Evolutionary conservation across 2,797 vertebrate genomes (phyloP).

Genomic region (Tadarida brasiliensis): DNA sequence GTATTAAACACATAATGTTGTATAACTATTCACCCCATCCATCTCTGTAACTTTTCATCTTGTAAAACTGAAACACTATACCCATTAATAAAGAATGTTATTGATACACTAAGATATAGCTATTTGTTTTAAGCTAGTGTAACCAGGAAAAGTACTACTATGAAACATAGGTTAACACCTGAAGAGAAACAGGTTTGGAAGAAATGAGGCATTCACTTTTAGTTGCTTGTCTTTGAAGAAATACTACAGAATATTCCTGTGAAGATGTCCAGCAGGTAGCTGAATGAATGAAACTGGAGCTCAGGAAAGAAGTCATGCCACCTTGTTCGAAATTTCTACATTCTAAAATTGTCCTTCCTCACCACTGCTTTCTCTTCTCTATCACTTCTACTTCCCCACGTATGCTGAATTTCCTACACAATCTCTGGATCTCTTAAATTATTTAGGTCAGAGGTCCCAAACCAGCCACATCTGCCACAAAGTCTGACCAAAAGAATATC

Average conservation of each 20-base stretch:
- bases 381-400: background rate
- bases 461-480: background rate
- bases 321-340: background rate
- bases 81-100: background rate
- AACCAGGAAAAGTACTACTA: background rate
- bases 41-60: background rate
- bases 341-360: constrained; percentile 56
- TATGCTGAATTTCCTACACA: background rate
- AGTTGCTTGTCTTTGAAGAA: constrained; percentile 40
- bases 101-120: background rate
- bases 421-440: background rate
- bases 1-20: constrained; percentile 4
- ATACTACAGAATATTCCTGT: background rate
- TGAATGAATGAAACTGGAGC: constrained; percentile 29
- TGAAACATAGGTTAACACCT: constrained; percentile 11
- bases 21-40: background rate
- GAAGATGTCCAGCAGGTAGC: constrained; percentile 1
- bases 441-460: constrained; percentile 19
- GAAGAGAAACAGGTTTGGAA: background rate
- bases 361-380: constrained; percentile 18
- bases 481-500: background rate
- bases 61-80: background rate
- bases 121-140: background rate
- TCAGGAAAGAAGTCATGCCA: constrained; percentile 22
- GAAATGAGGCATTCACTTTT: background rate